phyloP scores from a whole-genome alignment of 2,113 vertebrate species.

The Oncorhynchus keta region DNA sequence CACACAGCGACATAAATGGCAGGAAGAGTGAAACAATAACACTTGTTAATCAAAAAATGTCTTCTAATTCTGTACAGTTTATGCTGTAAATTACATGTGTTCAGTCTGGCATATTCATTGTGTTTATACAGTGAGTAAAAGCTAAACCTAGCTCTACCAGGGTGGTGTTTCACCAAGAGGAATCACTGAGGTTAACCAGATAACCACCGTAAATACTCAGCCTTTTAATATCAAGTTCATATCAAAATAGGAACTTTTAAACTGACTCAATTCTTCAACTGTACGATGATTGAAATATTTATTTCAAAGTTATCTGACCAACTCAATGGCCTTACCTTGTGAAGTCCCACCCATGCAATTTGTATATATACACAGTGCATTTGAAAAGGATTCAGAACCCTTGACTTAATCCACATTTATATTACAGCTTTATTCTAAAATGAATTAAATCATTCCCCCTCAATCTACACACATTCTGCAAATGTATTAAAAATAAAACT shows the following conservation, averaged over 20 bases:
- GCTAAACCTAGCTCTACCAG: conserved; percentile 57
- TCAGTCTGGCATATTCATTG: conserved; percentile 48
- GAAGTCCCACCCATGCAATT: neutral
- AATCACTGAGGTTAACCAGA: conserved; percentile 5
- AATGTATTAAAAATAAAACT: too few species aligned
- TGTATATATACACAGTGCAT: conserved; percentile 33
- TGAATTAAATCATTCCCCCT: too few species aligned
- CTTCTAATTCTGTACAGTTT: conserved; percentile 54
- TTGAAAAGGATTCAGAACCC: too few species aligned
- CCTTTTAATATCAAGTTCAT: neutral
- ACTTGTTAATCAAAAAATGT: conserved; percentile 15
- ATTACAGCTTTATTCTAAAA: too few species aligned
- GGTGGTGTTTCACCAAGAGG: conserved; percentile 19
- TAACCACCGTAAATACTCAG: neutral
- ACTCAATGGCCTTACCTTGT: conserved; percentile 31
- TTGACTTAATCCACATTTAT: too few species aligned
- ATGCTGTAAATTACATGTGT: conserved; percentile 41
- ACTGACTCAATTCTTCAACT: neutral
- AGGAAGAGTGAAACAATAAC: conserved; percentile 39
- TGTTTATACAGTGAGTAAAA: conserved; percentile 61
- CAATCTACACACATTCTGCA: too few species aligned
- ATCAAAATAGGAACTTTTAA: neutral
- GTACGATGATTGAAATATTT: neutral
- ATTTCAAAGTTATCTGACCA: neutral
- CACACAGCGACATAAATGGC: conserved; percentile 18